These are phyloP conservation scores for Diplosoma virens DNA, from an alignment of 23 tunicate species.

Conservation along the genomic window DNA sequence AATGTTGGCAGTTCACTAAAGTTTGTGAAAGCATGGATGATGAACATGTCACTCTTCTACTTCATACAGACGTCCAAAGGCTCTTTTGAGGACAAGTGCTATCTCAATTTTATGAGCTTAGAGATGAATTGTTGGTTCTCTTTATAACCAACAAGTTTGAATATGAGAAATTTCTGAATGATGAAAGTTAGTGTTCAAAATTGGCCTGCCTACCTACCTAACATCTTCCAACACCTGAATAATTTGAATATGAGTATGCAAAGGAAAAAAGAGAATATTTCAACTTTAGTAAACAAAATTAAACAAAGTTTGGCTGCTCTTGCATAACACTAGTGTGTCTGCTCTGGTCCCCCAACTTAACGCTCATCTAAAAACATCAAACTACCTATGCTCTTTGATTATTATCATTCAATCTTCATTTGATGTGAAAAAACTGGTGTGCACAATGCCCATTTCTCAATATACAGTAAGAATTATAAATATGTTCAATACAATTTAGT, in stretches of 20 bases:
- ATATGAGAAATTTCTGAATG: background rate
- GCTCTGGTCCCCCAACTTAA: too few relatives aligned
- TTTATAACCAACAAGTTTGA: background rate
- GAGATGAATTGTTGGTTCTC: background rate
- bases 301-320: too few relatives aligned
- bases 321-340: too few relatives aligned
- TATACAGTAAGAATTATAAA: too few relatives aligned
- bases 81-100: background rate
- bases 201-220: background rate
- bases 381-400: too few relatives aligned
- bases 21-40: background rate
- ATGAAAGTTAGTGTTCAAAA: background rate
- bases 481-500: too few relatives aligned
- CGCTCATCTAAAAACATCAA: too few relatives aligned
- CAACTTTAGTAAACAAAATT: background rate
- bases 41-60: background rate
- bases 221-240: background rate
- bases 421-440: too few relatives aligned
- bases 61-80: background rate
- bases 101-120: background rate
- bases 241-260: background rate
- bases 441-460: too few relatives aligned
- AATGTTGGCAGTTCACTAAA: background rate
- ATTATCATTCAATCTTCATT: too few relatives aligned
- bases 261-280: background rate